phyloP scores from a whole-genome alignment of 2,797 vertebrate species.

The Liparis tanakae region DNA sequence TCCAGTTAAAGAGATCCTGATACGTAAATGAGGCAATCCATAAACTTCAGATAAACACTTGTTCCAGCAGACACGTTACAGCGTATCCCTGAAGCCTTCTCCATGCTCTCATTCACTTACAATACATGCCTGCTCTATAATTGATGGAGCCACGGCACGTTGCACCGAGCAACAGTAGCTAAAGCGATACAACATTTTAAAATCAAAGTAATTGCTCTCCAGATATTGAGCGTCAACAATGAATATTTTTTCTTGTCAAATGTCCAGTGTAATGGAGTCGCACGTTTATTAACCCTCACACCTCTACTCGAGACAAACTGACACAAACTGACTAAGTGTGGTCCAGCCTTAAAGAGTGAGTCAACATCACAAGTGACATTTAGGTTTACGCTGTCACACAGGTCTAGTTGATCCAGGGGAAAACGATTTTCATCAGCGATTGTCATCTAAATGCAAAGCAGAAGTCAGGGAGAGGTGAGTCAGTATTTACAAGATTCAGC shows the following conservation, averaged over 20 bases:
- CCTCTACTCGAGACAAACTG: slow-evolving; percentile 2
- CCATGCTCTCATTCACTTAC: not conserved
- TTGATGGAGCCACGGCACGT: not conserved
- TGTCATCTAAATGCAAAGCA: slow-evolving; percentile 51
- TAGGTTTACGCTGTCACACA: slow-evolving; percentile 8
- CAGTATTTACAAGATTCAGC: not conserved
- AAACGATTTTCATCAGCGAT: not conserved
- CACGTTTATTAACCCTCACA: not conserved
- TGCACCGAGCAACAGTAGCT: not conserved
- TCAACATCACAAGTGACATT: slow-evolving; percentile 20
- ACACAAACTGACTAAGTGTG: not conserved
- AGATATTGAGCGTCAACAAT: not conserved
- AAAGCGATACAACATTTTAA: not conserved
- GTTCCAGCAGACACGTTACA: no score
- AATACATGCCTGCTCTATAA: not conserved
- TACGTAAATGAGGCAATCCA: no score
- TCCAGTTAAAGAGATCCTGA: no score
- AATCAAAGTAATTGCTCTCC: not conserved
- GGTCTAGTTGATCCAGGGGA: slow-evolving; percentile 13
- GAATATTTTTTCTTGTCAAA: no score
- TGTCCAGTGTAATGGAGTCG: not conserved
- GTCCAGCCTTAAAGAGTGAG: slow-evolving; percentile 20
- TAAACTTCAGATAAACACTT: no score
- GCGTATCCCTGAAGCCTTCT: no score
- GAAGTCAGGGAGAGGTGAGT: slow-evolving; percentile 11